Conservation (phyloP, 2,797 vertebrate genomes). For the Lepilemur ruficaudatus region DNA sequence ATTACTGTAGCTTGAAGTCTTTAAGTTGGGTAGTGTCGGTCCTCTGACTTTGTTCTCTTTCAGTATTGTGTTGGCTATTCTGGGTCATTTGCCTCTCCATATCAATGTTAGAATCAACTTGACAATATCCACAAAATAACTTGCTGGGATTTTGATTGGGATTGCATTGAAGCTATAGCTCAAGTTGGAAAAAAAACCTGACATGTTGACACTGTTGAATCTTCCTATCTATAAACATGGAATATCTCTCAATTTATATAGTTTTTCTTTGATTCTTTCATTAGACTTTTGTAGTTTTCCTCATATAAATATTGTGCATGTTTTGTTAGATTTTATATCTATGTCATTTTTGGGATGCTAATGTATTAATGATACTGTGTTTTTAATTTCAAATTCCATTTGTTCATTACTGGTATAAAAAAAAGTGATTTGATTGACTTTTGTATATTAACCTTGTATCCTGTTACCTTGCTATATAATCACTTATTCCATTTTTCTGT, state of each 20-base stretch:
- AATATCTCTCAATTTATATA: background rate
- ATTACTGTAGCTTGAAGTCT: background rate
- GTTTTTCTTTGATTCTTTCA: background rate
- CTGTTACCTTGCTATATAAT: background rate
- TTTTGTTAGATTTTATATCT: background rate
- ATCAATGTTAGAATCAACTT: background rate
- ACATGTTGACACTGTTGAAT: background rate
- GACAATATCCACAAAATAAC: background rate
- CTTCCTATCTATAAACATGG: background rate
- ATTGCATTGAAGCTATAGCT: background rate
- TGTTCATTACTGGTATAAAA: background rate
- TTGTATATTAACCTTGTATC: background rate
- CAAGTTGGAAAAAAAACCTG: background rate
- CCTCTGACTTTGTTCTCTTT: background rate
- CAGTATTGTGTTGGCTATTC: background rate
- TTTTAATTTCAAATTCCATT: background rate
- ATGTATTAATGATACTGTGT: background rate
- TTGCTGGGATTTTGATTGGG: background rate
- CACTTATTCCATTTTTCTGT: background rate
- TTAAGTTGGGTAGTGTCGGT: background rate
- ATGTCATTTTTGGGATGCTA: background rate
- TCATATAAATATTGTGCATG: background rate
- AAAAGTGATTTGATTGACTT: background rate
- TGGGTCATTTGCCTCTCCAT: background rate
- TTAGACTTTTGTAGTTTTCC: background rate